Evolutionary conservation across 1,140 invertebrate genomes (phyloP).

Genomic region (Drosophila takahashii): DNA sequence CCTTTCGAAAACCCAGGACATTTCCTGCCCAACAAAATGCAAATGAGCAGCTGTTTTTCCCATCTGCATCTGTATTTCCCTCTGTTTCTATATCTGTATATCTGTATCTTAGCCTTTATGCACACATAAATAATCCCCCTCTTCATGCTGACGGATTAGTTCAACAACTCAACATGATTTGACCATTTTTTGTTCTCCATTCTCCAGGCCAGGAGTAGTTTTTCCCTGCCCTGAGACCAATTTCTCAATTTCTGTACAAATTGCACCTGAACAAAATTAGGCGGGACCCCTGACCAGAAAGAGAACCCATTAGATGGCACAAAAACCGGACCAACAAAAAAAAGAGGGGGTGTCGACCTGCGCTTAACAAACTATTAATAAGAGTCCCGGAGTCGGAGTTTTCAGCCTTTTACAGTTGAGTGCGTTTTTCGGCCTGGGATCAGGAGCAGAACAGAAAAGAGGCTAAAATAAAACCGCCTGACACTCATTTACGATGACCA

Average conservation of each 20-base stretch:
- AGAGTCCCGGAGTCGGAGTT: constrained; percentile 27
- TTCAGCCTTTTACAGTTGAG: constrained; percentile 64
- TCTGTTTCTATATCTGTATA: constrained; percentile 29
- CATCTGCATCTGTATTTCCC: constrained; percentile 22
- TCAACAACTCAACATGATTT: constrained; percentile 78
- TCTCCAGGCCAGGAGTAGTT: constrained; percentile 1
- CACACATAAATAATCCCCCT: constrained; percentile 54
- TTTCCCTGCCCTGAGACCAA: constrained; percentile 12
- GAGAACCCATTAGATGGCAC: constrained; percentile 70
- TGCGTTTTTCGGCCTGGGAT: constrained; percentile 44
- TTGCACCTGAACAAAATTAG: constrained; percentile 83
- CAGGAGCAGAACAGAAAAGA: constrained; percentile 39
- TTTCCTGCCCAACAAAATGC: constrained; percentile 21
- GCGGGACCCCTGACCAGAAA: constrained; percentile 30
- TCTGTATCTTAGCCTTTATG: constrained; percentile 16
- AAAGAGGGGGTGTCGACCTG: constrained; percentile 71
- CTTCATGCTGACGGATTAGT: constrained; percentile 78
- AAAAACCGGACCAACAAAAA: constrained; percentile 42
- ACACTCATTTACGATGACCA: constrained; percentile 80
- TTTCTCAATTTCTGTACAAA: constrained; percentile 52
- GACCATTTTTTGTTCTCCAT: constrained; percentile 58
- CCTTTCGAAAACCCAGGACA: background rate
- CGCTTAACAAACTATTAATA: constrained; percentile 83
- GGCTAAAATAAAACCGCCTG: constrained; percentile 33
- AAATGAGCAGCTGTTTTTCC: constrained; percentile 49